Conservation (phyloP, 1,140 invertebrate species). For the Bombus confusus region DNA sequence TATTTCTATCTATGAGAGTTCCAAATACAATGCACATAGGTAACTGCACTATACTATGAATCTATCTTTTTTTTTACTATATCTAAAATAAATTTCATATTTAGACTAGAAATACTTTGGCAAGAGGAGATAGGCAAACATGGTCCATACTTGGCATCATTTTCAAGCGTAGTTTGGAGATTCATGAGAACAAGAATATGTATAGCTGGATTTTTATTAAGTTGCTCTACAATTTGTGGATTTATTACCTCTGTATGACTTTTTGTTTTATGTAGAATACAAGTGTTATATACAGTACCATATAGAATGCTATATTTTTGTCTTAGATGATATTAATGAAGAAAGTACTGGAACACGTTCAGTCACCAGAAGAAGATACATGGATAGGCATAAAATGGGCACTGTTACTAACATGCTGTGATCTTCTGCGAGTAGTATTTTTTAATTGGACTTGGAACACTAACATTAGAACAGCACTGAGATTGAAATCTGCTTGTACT, state of each 20-base stretch:
- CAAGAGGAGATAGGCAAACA: conserved; percentile 86
- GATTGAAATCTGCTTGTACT: conserved; percentile 85
- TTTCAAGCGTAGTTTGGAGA: conserved; percentile 82
- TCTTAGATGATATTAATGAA: conserved; percentile 84
- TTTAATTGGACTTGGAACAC: conserved; percentile 86
- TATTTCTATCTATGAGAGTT: conserved; percentile 83
- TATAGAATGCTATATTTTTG: conserved; percentile 2
- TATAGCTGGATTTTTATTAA: conserved; percentile 82
- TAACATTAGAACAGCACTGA: conserved; percentile 85
- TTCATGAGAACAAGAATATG: conserved; percentile 84
- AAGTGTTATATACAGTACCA: neutral
- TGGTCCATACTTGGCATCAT: conserved; percentile 81
- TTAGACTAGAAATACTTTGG: conserved; percentile 82
- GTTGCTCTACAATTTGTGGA: conserved; percentile 83
- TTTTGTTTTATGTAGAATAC: conserved; percentile 13
- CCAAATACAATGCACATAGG: conserved; percentile 81
- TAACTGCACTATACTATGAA: conserved; percentile 46
- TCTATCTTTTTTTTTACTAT: neutral
- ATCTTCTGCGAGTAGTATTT: conserved; percentile 84
- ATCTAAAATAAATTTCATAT: conserved; percentile 22
- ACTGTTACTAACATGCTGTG: conserved; percentile 82
- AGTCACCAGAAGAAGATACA: conserved; percentile 75
- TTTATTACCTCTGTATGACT: conserved; percentile 85
- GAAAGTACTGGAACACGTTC: conserved; percentile 83
- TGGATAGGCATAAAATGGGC: conserved; percentile 83